Percentiles rank a stretch among this genome's conserved stretches.
phyloP scores from a whole-genome alignment of 2,113 vertebrate species.

The Poecile atricapillus region DNA sequence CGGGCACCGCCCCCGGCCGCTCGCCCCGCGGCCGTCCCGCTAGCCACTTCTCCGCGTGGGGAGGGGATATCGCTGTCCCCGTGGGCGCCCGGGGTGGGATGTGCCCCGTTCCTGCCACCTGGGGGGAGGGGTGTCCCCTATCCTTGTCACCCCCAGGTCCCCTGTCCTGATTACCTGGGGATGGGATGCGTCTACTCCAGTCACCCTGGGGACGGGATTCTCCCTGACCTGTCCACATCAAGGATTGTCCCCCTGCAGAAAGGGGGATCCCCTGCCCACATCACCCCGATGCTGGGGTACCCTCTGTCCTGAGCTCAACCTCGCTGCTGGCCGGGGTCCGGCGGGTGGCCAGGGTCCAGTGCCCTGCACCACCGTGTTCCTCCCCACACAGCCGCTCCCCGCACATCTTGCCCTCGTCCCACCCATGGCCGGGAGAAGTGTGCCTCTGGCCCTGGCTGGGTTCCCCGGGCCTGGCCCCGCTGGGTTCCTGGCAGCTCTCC shows the following conservation, averaged over 20 bases:
- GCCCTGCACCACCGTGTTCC: too few relatives aligned
- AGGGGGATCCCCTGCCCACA: too few relatives aligned
- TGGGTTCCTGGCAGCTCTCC: conserved; percentile 22
- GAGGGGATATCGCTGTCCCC: background rate
- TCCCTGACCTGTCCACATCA: background rate
- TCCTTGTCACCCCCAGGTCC: too few relatives aligned
- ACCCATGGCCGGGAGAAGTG: background rate
- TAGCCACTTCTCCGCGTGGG: too few relatives aligned
- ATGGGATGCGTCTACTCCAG: too few relatives aligned
- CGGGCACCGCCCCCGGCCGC: background rate
- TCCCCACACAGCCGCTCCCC: background rate
- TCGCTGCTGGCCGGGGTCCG: background rate
- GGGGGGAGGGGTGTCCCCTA: background rate
- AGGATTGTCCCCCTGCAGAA: background rate
- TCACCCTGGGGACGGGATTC: background rate
- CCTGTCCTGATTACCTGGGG: background rate
- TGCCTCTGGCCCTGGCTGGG: background rate
- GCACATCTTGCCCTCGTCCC: background rate
- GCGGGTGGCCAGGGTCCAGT: background rate
- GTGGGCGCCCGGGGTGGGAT: too few relatives aligned
- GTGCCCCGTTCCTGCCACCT: too few relatives aligned
- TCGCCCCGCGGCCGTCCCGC: background rate
- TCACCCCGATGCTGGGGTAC: rapidly evolving
- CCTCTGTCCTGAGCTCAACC: background rate
- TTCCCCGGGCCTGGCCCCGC: conserved; percentile 17